A percentile compares a stretch with the other conserved stretches of the same genome.
phyloP scores from a whole-genome alignment of 2,888 invertebrate genomes.

The Alitta virens region DNA sequence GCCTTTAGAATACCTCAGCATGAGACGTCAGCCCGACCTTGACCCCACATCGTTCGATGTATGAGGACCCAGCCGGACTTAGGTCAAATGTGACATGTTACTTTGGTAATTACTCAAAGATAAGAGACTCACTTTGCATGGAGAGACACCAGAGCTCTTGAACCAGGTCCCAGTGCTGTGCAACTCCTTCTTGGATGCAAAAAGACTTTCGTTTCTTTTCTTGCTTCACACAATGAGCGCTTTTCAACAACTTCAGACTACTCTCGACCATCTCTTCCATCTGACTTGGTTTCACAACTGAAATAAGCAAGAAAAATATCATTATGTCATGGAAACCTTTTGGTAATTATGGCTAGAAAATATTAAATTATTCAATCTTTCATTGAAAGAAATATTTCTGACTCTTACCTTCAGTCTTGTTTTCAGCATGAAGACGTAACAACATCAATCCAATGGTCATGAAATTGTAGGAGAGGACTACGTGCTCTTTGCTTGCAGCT shows the following conservation, averaged over 20 bases:
- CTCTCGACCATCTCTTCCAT: not conserved
- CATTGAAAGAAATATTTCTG: too few relatives aligned
- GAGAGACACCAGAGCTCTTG: not conserved
- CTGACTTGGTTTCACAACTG: not conserved
- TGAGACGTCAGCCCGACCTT: too few relatives aligned
- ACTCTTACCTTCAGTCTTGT: not conserved
- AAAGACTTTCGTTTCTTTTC: not conserved
- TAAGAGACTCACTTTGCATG: not conserved
- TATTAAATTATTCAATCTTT: too few relatives aligned
- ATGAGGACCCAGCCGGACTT: too few relatives aligned
- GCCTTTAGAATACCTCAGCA: too few relatives aligned
- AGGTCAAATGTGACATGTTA: not conserved
- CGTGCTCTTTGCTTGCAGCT: conserved; percentile 20
- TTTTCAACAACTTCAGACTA: not conserved
- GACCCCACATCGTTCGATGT: too few relatives aligned
- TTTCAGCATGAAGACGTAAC: conserved; percentile 16
- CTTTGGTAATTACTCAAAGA: not conserved
- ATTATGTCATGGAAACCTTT: not conserved
- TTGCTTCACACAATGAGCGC: not conserved
- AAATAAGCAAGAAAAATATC: not conserved
- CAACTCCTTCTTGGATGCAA: not conserved
- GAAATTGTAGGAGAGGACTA: conserved; percentile 27
- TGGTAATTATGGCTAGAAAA: too few relatives aligned
- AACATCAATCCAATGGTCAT: conserved; percentile 32
- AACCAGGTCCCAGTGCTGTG: not conserved